Evolutionary conservation across 37 sponge, comb jelly and placozoan species (phyloP).

Genomic region (Hexactinellida sp.): DNA sequence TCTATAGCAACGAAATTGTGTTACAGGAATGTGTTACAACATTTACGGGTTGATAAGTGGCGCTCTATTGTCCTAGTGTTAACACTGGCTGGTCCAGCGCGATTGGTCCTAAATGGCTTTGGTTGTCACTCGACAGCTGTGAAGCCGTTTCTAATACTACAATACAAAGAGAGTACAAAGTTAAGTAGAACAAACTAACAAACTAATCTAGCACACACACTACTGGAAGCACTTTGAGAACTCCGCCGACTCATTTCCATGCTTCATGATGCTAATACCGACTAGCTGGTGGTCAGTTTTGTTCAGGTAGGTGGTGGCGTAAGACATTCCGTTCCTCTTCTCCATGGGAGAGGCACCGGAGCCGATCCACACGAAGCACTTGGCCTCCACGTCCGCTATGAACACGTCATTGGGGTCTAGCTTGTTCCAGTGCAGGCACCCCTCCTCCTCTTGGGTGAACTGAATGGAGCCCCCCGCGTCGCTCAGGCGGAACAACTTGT

Average conservation of each 20-base stretch:
- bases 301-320: constrained; percentile 2
- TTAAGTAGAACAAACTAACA: no score
- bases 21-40: no score
- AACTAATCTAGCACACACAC: background rate
- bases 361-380: constrained; percentile 25
- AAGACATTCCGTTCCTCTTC: constrained; percentile 22
- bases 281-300: background rate
- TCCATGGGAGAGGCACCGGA: constrained; percentile 20
- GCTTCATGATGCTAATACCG: background rate
- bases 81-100: no score
- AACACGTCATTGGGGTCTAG: constrained; percentile 51
- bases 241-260: background rate
- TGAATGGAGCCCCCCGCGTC: constrained; percentile 50
- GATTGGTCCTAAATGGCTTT: no score
- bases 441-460: constrained; percentile 35
- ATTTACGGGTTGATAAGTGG: no score
- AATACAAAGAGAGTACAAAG: no score
- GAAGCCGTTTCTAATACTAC: no score
- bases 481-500: constrained; percentile 38
- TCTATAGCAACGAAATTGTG: no score
- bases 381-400: constrained; percentile 16
- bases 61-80: no score
- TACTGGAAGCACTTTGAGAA: background rate
- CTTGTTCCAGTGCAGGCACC: background rate
- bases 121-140: no score